Evolutionary conservation across 2,113 vertebrate species (phyloP), one percentile per base, ranked within the genome.

Genomic region (Chroicocephalus ridibundus): DNA sequence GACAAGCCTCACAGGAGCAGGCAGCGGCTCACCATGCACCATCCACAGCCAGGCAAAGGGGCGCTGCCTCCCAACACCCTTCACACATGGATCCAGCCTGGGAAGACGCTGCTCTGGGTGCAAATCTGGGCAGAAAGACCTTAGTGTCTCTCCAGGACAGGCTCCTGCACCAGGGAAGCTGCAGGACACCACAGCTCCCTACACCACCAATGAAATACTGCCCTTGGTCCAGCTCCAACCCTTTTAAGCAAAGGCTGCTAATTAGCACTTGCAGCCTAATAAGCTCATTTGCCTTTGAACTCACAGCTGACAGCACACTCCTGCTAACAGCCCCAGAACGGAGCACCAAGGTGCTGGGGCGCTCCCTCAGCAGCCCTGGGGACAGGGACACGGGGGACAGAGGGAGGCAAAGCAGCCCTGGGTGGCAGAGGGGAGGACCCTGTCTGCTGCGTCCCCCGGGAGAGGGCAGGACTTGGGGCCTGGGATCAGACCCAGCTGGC

Each of bases 1-100:
- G 51, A 42, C 15, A 21, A 19, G 34, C 5, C 40, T 16, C n/a
- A 11, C 2, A 10, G 31, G 26, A 75, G 38, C 36, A n/a, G 16
- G 1, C 15, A 2, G 26, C 0, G 6, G 32, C 5, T 20, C 70
- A n/a, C 38, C 69, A 14, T 0, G 1, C 14, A 6, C 52, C 34
- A 5, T 3, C 12, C 29, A 1, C 32, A 32, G 68, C 20, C 12
- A 8, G 32, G 44, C 20, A 16, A 66, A 7, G 31, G 15, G 36
- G 32, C 5, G 29, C 27, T 54, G 19, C 46, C 25, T 15, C 46
- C 18, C 32, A 21, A 32, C 13, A 44, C 9, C 51, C 32, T 16
- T 17, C 66, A 27, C 47, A 3, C 46, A 20, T 0, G 0, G 32
- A 27, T 18, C n/a, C 54, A 69, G 11, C 68, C 11, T 8, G 11